Conservation (phyloP, 2,113 vertebrate species). For the Agapornis roseicollis region DNA sequence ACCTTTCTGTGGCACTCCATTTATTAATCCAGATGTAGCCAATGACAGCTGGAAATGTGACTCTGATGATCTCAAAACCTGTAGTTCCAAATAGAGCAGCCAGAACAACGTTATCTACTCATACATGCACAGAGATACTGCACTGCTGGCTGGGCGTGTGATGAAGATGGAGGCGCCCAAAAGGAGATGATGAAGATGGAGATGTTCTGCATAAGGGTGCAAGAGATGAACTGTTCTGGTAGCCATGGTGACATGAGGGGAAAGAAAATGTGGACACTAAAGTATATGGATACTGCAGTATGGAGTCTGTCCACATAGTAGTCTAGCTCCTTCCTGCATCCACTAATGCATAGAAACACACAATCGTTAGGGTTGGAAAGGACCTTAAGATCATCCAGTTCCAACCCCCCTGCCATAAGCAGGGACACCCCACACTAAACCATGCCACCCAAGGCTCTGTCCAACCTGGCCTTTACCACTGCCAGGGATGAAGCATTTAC, state of each 20-base stretch:
- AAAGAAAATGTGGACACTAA: not conserved
- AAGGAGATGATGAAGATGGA: not conserved
- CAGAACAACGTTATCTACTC: not conserved
- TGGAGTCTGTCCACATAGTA: rapidly evolving
- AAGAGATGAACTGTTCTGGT: not conserved
- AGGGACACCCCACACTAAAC: not conserved
- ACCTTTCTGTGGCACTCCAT: not conserved
- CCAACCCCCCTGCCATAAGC: not conserved
- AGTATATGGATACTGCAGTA: not conserved
- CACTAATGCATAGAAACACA: not conserved
- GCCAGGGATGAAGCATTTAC: not conserved
- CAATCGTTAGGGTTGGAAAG: not conserved
- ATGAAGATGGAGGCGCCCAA: not conserved
- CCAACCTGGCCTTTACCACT: not conserved
- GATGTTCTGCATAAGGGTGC: not conserved
- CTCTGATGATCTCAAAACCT: not conserved
- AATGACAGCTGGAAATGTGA: not conserved
- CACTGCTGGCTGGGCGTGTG: not conserved
- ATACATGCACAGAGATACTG: not conserved
- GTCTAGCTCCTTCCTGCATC: not conserved
- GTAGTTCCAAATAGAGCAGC: not conserved
- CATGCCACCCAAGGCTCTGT: not conserved
- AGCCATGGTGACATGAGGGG: not conserved
- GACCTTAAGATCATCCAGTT: not conserved
- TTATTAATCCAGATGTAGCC: not conserved